These are phyloP conservation scores for Neoniphon sammara DNA, from an alignment of 2,797 vertebrate genomes.

Conservation along the genomic window DNA sequence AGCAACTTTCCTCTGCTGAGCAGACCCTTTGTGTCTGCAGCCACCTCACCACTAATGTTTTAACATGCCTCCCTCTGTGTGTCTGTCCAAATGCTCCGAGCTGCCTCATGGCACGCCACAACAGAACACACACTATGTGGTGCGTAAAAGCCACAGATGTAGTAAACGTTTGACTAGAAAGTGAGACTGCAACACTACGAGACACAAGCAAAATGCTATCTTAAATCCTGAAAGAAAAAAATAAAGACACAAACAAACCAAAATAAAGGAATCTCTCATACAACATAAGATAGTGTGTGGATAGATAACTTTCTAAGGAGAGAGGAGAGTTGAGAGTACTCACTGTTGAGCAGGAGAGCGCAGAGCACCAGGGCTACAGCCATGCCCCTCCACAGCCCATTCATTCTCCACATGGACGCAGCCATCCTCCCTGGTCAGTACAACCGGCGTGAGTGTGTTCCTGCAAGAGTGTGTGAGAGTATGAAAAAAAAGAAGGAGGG, in stretches of 20 bases:
- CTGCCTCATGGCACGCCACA: conserved; percentile 46
- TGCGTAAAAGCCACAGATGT: conserved; percentile 13
- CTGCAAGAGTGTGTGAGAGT: conserved; percentile 38
- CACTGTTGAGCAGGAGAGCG: conserved; percentile 76
- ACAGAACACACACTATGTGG: conserved; percentile 29
- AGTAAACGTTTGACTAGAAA: neutral
- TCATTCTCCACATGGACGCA: conserved; percentile 77
- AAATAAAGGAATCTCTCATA: neutral
- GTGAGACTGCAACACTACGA: too few relatives aligned
- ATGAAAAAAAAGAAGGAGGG: neutral
- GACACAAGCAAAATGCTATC: too few relatives aligned
- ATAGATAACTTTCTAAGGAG: neutral
- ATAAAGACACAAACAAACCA: neutral
- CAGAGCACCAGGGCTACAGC: conserved; percentile 72
- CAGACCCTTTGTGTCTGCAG: conserved; percentile 78
- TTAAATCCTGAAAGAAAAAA: neutral
- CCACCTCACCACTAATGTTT: conserved; percentile 47
- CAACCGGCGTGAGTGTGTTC: conserved; percentile 41
- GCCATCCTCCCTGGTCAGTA: conserved; percentile 76
- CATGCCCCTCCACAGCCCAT: conserved; percentile 75
- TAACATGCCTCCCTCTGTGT: conserved; percentile 40
- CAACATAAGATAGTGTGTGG: neutral
- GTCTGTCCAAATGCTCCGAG: conserved; percentile 29
- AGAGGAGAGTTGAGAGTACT: conserved; percentile 66
- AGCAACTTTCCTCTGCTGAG: conserved; percentile 75